A percentile compares a stretch with the other conserved stretches of the same genome.
Conservation (phyloP, 2,888 invertebrate genomes). For the Slavum lentiscoides region DNA sequence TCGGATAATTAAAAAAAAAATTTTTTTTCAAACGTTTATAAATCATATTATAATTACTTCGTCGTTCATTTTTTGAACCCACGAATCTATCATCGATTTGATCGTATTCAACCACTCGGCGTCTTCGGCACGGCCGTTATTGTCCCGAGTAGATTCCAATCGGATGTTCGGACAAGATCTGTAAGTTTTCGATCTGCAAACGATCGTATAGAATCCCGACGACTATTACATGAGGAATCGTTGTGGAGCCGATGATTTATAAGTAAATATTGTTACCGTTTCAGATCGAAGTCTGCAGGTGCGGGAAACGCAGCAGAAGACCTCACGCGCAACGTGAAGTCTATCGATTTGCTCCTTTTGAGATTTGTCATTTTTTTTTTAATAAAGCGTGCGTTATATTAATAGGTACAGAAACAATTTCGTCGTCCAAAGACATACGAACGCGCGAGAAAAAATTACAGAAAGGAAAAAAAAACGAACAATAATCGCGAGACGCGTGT, state of each 20-base stretch:
- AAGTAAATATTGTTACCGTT: not conserved
- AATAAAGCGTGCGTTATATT: too few relatives aligned
- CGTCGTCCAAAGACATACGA: too few relatives aligned
- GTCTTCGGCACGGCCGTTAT: not conserved
- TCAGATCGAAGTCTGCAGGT: not conserved
- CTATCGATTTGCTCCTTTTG: not conserved
- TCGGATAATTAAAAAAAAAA: too few relatives aligned
- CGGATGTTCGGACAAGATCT: not conserved
- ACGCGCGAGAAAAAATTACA: too few relatives aligned
- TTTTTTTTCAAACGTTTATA: too few relatives aligned
- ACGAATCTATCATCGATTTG: not conserved
- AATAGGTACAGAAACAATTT: too few relatives aligned
- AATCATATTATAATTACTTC: not conserved
- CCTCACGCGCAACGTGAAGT: not conserved
- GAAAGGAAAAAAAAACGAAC: too few relatives aligned
- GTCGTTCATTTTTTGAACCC: not conserved
- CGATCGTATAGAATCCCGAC: too few relatives aligned
- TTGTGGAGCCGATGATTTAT: not conserved
- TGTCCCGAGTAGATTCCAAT: not conserved
- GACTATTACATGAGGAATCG: too few relatives aligned
- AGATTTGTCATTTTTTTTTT: not conserved
- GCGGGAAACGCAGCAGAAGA: not conserved
- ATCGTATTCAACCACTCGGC: not conserved
- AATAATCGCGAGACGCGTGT: too few relatives aligned
- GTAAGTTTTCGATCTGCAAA: not conserved